These are phyloP conservation scores for Gymnopithys bicolor DNA, from an alignment of 2,797 vertebrate species.

Conservation along the genomic window DNA sequence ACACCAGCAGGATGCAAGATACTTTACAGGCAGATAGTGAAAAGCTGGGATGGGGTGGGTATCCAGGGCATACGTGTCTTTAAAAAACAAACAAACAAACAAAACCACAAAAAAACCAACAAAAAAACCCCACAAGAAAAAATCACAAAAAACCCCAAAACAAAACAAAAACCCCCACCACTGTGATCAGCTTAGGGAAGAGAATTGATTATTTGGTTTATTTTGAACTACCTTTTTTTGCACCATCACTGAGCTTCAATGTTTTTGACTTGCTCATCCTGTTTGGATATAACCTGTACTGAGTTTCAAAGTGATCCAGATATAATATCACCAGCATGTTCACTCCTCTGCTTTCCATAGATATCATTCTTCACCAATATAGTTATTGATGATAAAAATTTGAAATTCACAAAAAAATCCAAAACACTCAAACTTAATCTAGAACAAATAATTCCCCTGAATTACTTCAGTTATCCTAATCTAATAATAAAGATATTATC, in stretches of 20 bases:
- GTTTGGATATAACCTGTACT: background rate
- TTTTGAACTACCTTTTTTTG: background rate
- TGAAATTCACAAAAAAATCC: background rate
- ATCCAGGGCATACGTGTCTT: background rate
- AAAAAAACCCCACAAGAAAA: no score
- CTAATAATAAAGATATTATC: constrained; percentile 61
- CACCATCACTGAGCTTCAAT: background rate
- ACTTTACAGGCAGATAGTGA: background rate
- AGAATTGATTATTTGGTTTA: accelerated
- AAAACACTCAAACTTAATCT: background rate
- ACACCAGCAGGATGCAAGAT: background rate
- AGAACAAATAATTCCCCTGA: constrained; percentile 52
- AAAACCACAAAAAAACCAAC: no score
- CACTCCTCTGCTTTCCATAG: background rate
- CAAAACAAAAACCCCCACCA: no score
- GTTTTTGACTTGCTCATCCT: background rate
- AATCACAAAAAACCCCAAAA: no score
- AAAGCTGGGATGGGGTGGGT: background rate
- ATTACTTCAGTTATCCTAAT: constrained; percentile 52
- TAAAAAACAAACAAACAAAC: background rate
- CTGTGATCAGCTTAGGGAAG: background rate
- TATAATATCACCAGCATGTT: background rate
- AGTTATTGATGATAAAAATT: constrained; percentile 48
- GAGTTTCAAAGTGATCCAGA: background rate
- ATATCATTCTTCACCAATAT: background rate